phyloP scores from a whole-genome alignment of 37 sponge, comb jelly and placozoan species.

The Halisarca cf. caerulea region DNA sequence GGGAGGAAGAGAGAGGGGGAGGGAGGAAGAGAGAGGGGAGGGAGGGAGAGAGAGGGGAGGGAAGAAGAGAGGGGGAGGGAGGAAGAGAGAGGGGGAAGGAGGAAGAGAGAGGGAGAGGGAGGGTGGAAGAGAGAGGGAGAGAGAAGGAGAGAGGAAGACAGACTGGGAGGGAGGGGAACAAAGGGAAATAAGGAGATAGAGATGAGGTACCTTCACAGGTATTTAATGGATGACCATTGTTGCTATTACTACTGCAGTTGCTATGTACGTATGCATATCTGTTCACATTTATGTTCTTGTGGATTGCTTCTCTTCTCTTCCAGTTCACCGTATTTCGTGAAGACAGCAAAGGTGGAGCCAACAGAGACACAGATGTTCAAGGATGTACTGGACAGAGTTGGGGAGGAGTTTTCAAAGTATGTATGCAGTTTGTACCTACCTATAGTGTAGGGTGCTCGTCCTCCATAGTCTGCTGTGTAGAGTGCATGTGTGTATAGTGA shows the following conservation, averaged over 20 bases:
- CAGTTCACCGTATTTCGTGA: neutral
- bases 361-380: slow-evolving; percentile 38
- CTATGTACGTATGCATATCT: no score
- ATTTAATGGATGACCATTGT: no score
- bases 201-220: no score
- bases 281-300: no score
- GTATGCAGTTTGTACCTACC: no score
- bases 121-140: neutral
- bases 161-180: neutral
- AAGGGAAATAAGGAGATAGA: no score
- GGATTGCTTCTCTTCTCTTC: no score
- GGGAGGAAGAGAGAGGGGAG: slow-evolving; percentile 6
- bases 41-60: neutral
- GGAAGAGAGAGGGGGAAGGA: neutral
- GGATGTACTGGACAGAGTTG: slow-evolving; percentile 46
- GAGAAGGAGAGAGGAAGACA: neutral
- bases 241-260: no score
- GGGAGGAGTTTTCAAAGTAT: slow-evolving; percentile 64
- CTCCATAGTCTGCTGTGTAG: no score
- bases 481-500: no score
- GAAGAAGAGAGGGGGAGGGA: neutral
- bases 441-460: no score
- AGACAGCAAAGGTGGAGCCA: neutral
- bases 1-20: no score
- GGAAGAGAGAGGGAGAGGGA: neutral